Conservation (phyloP, 2,113 vertebrate species). For the Ictalurus furcatus region DNA sequence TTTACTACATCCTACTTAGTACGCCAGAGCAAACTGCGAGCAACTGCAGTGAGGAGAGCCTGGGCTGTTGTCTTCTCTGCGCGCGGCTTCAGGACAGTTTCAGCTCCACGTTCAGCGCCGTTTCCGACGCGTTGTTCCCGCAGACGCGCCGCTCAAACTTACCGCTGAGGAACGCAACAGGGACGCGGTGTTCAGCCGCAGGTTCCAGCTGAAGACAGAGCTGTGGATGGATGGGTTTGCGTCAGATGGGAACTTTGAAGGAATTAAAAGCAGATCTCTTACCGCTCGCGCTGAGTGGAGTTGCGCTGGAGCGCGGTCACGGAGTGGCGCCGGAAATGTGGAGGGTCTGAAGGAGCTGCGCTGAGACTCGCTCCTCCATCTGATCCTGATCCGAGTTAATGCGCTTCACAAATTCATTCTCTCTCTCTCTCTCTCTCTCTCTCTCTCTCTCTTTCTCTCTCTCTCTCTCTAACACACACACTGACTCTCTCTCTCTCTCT, state of each 20-base stretch:
- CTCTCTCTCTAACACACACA: no score
- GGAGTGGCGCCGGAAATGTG: not conserved
- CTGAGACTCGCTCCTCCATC: constrained; percentile 22
- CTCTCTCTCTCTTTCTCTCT: not conserved
- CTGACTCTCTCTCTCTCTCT: not conserved
- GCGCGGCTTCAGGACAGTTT: not conserved
- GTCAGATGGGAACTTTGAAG: not conserved
- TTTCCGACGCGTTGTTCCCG: not conserved
- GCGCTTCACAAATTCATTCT: not conserved
- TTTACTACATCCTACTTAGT: not conserved
- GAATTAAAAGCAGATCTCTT: not conserved
- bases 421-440: constrained; percentile 11
- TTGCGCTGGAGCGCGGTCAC: not conserved
- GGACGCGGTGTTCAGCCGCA: not conserved
- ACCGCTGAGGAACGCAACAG: constrained; percentile 49
- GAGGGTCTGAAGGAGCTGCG: not conserved
- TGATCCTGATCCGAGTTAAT: constrained; percentile 9
- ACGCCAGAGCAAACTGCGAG: not conserved
- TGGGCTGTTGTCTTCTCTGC: not conserved
- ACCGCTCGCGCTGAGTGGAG: not conserved
- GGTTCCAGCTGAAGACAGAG: not conserved
- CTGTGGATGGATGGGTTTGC: not conserved
- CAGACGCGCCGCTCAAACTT: constrained; percentile 34
- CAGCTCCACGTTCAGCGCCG: not conserved
- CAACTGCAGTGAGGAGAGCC: not conserved